These are phyloP conservation scores for Ceyx margarethae DNA, from an alignment of 2,113 vertebrate genomes.

Conservation along the genomic window DNA sequence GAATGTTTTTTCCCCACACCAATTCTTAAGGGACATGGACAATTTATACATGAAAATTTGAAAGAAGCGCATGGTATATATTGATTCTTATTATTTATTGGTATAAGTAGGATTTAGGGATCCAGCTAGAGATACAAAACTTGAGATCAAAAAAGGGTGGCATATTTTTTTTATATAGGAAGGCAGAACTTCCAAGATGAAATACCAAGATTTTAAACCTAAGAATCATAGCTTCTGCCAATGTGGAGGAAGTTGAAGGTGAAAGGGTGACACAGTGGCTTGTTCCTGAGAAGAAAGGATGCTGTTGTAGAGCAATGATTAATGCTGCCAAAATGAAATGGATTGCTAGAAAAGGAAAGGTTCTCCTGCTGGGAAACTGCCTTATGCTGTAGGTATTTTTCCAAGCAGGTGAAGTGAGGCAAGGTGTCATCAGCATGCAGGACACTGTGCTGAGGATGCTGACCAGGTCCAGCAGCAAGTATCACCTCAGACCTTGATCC, in stretches of 20 bases:
- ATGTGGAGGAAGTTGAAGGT: neutral
- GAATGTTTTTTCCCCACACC: constrained; percentile 33
- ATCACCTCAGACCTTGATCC: neutral
- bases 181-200: neutral
- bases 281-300: neutral
- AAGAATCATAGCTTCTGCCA: neutral
- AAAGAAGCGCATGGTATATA: neutral
- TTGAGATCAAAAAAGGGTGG: neutral
- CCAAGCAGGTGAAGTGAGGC: neutral
- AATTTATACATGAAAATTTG: constrained; percentile 52
- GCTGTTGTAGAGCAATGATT: neutral
- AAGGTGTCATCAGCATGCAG: neutral
- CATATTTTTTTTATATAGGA: neutral
- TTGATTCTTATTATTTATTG: constrained; percentile 58
- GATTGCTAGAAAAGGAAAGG: neutral
- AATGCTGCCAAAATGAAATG: neutral
- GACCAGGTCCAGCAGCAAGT: neutral
- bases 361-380: neutral
- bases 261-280: neutral
- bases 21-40: constrained; percentile 37
- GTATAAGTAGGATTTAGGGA: constrained; percentile 21
- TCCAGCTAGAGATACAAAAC: neutral
- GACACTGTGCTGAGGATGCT: neutral
- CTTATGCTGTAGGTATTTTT: neutral
- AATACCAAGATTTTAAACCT: neutral